Percentiles rank a stretch among this genome's conserved stretches.
phyloP scores from a whole-genome alignment of 2,113 vertebrate genomes.

The Cairina moschata region DNA sequence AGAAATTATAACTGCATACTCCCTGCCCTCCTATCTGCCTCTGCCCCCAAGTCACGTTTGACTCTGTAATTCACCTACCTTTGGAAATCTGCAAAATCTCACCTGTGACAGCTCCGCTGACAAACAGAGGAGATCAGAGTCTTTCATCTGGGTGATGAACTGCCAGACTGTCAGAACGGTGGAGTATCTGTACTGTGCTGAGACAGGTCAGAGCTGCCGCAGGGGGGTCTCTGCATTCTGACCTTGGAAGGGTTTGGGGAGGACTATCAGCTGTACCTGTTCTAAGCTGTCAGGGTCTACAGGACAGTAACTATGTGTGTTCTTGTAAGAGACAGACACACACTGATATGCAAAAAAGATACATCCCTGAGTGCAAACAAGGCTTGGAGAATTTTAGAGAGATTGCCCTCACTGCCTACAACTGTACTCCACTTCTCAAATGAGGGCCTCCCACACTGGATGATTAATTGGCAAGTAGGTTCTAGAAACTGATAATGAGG shows the following conservation, averaged over 20 bases:
- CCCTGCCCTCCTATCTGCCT: not conserved
- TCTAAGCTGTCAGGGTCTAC: not conserved
- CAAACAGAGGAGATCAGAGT: conserved; percentile 28
- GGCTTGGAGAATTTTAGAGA: not conserved
- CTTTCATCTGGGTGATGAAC: conserved; percentile 66
- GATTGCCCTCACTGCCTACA: not conserved
- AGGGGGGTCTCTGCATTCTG: conserved; percentile 16
- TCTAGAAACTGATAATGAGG: not conserved
- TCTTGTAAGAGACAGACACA: not conserved
- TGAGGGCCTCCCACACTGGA: not conserved
- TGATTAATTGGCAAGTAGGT: not conserved
- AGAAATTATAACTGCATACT: not conserved
- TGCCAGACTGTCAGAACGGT: conserved; percentile 41
- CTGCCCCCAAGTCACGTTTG: conserved; percentile 45
- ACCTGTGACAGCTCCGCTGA: conserved; percentile 66
- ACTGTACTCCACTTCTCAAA: not conserved
- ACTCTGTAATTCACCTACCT: conserved; percentile 58
- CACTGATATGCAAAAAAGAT: not conserved
- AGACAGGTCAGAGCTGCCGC: conserved; percentile 34
- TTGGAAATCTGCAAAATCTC: conserved; percentile 56
- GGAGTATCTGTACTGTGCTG: not conserved
- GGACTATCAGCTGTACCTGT: not conserved
- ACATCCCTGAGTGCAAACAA: not conserved
- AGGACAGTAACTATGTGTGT: not conserved
- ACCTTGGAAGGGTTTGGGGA: conserved; percentile 10